A percentile compares a stretch with the other conserved stretches of the same genome.
Conservation (phyloP, 1,140 invertebrate genomes). For the Chrysopa pallens region DNA sequence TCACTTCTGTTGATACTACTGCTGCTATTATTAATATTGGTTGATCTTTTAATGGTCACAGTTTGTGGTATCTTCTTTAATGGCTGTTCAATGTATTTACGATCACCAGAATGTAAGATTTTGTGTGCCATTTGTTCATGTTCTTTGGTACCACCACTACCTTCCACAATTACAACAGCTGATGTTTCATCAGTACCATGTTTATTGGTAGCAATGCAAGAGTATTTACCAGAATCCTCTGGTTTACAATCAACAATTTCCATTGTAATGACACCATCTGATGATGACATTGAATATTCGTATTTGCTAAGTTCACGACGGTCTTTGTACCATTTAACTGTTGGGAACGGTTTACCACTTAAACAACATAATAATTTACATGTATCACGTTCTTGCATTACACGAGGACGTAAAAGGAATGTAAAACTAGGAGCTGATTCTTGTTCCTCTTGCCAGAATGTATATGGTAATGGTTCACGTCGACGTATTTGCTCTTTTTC, state of each 20-base stretch:
- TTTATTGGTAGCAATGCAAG: slow-evolving; percentile 77
- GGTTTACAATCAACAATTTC: slow-evolving; percentile 91
- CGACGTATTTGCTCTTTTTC: slow-evolving; percentile 52
- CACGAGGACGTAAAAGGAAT: slow-evolving; percentile 90
- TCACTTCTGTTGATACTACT: slow-evolving; percentile 13
- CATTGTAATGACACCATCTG: slow-evolving; percentile 88
- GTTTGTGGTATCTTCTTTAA: slow-evolving; percentile 56
- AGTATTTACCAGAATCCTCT: slow-evolving; percentile 91
- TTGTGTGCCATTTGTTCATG: slow-evolving; percentile 67
- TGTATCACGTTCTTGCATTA: slow-evolving; percentile 88
- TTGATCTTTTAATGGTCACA: slow-evolving; percentile 39
- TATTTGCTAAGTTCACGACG: slow-evolving; percentile 75
- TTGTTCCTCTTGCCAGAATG: slow-evolving; percentile 74
- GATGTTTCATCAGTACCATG: slow-evolving; percentile 88
- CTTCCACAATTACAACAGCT: slow-evolving; percentile 94
- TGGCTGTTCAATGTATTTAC: slow-evolving; percentile 64
- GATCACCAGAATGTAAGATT: slow-evolving; percentile 72
- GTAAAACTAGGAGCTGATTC: slow-evolving; percentile 88
- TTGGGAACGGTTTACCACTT: slow-evolving; percentile 81
- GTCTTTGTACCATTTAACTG: slow-evolving; percentile 87
- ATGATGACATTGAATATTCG: slow-evolving; percentile 73
- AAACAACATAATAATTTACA: slow-evolving; percentile 96
- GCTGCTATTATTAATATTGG: slow-evolving; percentile 10
- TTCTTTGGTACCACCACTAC: slow-evolving; percentile 59
- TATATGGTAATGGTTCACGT: slow-evolving; percentile 64